Conservation (phyloP, 2,113 vertebrate genomes). For the Megaceryle maxima region DNA sequence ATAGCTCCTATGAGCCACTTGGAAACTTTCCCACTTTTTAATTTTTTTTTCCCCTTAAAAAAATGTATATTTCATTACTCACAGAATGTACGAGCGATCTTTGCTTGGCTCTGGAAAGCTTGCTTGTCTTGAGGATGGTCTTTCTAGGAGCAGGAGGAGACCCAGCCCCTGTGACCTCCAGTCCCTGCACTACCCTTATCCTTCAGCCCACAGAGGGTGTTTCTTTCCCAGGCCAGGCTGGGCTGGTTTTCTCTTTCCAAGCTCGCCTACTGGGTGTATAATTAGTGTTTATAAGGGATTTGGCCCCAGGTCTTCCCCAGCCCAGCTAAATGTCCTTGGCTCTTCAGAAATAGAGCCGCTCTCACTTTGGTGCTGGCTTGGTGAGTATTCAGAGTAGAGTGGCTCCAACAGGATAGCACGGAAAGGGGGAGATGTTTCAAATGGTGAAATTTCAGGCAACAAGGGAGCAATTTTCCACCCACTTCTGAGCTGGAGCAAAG, state of each 20-base stretch:
- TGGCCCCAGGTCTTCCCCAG: constrained; percentile 29
- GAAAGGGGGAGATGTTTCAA: constrained; percentile 10
- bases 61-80: not conserved
- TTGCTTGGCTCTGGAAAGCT: not conserved
- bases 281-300: not conserved
- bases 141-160: not conserved
- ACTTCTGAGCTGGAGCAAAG: constrained; percentile 56
- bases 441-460: constrained; percentile 44
- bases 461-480: constrained; percentile 59
- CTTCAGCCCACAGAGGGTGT: not conserved
- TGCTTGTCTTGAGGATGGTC: not conserved
- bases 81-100: not conserved
- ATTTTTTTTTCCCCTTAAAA: not conserved
- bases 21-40: not conserved
- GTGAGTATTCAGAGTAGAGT: constrained; percentile 15
- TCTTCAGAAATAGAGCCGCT: not conserved
- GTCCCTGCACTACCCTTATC: not conserved
- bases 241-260: not conserved
- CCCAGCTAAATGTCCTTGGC: not conserved
- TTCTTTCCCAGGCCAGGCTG: not conserved
- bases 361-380: not conserved
- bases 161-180: not conserved
- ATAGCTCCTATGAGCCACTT: not conserved
- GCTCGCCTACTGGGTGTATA: not conserved
- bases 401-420: not conserved